Evolutionary conservation across 2,797 vertebrate species (phyloP).

Genomic region (Cyclura pinguis): DNA sequence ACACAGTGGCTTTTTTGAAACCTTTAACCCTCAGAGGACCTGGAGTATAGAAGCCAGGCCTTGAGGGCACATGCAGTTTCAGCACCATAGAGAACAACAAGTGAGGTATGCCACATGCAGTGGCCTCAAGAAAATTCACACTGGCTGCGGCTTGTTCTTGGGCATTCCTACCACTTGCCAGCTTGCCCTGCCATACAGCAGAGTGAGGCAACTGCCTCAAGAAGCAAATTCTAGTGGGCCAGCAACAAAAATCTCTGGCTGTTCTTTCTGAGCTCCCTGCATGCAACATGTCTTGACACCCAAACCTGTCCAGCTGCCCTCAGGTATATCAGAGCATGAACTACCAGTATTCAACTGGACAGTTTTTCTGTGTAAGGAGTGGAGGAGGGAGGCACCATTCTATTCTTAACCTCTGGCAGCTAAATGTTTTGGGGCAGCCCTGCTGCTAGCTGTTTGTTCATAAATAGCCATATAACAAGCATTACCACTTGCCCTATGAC

Average conservation of each 20-base stretch:
- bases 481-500: not conserved
- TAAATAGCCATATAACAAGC: not conserved
- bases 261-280: not conserved
- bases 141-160: not conserved
- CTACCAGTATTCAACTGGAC: not conserved
- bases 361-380: not conserved
- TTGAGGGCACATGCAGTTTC: not conserved
- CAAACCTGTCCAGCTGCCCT: not conserved
- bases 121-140: not conserved
- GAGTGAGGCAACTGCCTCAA: too few relatives aligned
- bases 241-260: too few relatives aligned
- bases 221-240: too few relatives aligned
- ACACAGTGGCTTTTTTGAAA: conserved; percentile 68
- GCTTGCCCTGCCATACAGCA: too few relatives aligned
- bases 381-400: not conserved
- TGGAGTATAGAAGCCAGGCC: conserved; percentile 43
- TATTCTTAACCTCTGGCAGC: not conserved
- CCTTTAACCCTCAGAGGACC: conserved; percentile 62
- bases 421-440: not conserved
- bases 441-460: not conserved
- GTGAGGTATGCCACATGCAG: not conserved
- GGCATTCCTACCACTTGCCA: not conserved
- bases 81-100: conserved; percentile 26
- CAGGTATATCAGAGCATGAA: not conserved
- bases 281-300: not conserved